Conservation (phyloP, 2,797 vertebrate genomes). For the Mus minutoides region DNA sequence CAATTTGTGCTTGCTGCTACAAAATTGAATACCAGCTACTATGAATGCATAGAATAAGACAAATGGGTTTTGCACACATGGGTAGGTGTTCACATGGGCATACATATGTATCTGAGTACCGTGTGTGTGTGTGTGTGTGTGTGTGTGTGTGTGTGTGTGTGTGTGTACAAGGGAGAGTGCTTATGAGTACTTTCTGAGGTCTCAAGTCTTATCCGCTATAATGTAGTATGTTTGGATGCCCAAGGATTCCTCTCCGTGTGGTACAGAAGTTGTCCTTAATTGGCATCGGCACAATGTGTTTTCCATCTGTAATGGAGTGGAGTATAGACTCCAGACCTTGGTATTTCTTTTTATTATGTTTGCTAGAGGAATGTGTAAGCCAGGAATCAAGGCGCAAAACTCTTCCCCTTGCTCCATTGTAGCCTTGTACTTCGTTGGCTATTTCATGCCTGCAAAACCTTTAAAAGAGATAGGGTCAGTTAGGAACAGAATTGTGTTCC, state of each 20-base stretch:
- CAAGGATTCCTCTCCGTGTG: accelerated
- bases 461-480: neutral
- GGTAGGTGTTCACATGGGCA: neutral
- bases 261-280: neutral
- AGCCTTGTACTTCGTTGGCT: neutral
- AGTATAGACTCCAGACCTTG: neutral
- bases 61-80: neutral
- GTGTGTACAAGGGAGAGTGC: neutral
- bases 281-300: neutral
- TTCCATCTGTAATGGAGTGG: neutral
- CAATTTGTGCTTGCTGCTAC: neutral
- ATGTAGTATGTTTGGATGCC: accelerated
- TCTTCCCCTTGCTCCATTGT: neutral
- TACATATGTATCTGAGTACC: too few species aligned
- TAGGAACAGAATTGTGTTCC: neutral
- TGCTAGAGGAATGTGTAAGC: neutral
- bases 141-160: too few species aligned
- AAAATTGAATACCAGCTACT: neutral
- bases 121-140: too few species aligned
- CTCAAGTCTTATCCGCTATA: accelerated
- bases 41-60: neutral
- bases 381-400: neutral
- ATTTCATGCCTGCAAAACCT: neutral
- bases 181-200: neutral
- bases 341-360: neutral